Evolutionary conservation across 2,888 invertebrate species (phyloP).

Genomic region (Heliconius erato): DNA sequence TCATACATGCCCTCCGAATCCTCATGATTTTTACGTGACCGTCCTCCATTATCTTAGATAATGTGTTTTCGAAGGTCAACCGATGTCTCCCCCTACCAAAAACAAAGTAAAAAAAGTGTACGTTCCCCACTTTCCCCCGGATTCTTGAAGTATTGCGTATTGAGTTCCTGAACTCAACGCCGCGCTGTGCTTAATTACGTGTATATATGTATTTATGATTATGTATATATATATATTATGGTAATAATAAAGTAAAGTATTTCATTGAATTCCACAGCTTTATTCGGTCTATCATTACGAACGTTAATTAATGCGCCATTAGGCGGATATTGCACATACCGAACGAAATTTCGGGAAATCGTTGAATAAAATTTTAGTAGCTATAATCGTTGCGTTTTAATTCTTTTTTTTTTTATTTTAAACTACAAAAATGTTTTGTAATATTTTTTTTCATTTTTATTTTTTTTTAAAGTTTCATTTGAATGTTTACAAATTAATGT

Average conservation of each 20-base stretch:
- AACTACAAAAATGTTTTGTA: neutral
- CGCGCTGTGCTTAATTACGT: neutral
- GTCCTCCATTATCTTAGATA: too few species aligned
- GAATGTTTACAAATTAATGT: neutral
- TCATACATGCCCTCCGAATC: too few species aligned
- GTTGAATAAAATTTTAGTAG: slow-evolving; percentile 35
- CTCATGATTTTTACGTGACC: too few species aligned
- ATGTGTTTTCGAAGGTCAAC: too few species aligned
- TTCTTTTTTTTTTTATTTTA: neutral
- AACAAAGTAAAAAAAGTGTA: too few species aligned
- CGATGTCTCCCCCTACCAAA: too few species aligned
- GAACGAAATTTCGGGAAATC: slow-evolving; percentile 38
- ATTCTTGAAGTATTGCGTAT: too few species aligned
- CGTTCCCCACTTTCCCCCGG: too few species aligned
- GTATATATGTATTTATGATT: slow-evolving; percentile 3
- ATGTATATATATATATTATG: neutral
- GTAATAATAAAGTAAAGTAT: slow-evolving; percentile 36
- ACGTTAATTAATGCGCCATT: slow-evolving; percentile 53
- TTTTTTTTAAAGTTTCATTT: neutral
- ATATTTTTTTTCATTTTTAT: neutral
- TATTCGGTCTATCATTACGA: slow-evolving; percentile 52
- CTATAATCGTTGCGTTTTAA: slow-evolving; percentile 22
- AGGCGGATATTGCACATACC: slow-evolving; percentile 50
- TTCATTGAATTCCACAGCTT: slow-evolving; percentile 50
- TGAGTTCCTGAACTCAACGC: too few species aligned